A percentile compares a stretch with the other conserved stretches of the same genome.
phyloP scores from a whole-genome alignment of 2,113 vertebrate genomes.

The Dunckerocampus dactyliophorus region DNA sequence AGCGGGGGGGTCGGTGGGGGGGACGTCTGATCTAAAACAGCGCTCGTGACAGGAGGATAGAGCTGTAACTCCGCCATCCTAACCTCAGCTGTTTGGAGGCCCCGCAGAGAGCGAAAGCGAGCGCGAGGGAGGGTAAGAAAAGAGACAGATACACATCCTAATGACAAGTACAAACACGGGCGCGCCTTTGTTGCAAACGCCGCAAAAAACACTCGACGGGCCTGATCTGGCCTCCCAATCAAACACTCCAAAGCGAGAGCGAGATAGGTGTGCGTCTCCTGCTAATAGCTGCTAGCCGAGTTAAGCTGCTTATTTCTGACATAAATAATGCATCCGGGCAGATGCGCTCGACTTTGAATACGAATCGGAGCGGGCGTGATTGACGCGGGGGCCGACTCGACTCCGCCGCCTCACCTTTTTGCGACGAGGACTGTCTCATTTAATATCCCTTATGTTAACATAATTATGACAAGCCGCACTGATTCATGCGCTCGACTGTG shows the following conservation, averaged over 20 bases:
- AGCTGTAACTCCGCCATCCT: constrained; percentile 60
- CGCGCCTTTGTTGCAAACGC: constrained; percentile 63
- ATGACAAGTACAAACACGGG: constrained; percentile 71
- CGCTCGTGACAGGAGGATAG: constrained; percentile 62
- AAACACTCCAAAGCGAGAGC: constrained; percentile 67
- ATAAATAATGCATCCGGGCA: constrained; percentile 77
- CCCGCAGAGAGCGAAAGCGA: constrained; percentile 40
- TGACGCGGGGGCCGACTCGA: constrained; percentile 64
- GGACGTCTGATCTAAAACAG: constrained; percentile 71
- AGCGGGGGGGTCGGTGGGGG: constrained; percentile 6
- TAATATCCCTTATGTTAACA: constrained; percentile 63
- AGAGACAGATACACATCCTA: constrained; percentile 51
- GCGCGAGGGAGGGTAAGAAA: constrained; percentile 12
- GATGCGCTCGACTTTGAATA: constrained; percentile 73
- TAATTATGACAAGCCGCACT: constrained; percentile 70
- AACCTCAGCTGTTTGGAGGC: constrained; percentile 66
- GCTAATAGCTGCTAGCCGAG: constrained; percentile 72
- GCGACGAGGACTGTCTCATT: constrained; percentile 70
- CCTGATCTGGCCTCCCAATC: constrained; percentile 66
- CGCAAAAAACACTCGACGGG: constrained; percentile 55
- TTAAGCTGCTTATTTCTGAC: constrained; percentile 75
- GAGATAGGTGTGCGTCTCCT: constrained; percentile 68
- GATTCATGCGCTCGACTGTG: constrained; percentile 59
- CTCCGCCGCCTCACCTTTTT: constrained; percentile 66
- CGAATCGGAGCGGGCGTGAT: constrained; percentile 58